Evolutionary conservation across 2,888 invertebrate species (phyloP), one percentile per base, ranked within the genome.

Genomic region (Drosophila algonquin): DNA sequence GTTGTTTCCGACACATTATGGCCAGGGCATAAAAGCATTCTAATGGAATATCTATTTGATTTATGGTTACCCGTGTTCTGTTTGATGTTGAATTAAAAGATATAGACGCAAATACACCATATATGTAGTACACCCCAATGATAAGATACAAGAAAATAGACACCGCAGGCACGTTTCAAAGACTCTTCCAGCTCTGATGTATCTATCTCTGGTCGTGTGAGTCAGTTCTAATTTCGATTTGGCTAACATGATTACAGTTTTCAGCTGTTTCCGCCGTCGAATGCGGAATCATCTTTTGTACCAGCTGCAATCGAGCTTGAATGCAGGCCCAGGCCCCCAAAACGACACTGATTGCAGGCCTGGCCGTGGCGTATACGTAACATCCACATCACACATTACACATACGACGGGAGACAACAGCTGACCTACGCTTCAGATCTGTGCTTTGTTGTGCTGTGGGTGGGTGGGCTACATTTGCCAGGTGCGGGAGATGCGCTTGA

Each of bases 21-120:
- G 61, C 71, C 47, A 56, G 57, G 61, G 63, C 45, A 59, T 69
- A 69, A 72, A 80, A 40, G 75, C 32, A 16, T 58, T 72, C 44
- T 64, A 72, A 56, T 73, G 74, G 44, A 65, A 35, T 76, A 62
- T 77, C 60, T 65, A 30, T 69, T 54, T 87, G 80, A 81, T 85
- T 85, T 85, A 81, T 87, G 47, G 60, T 51, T 62, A 74, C 71
- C 47, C 21, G 53, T 24, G 21, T 48, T 48, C 69, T 81, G 78
- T 88, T 82, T 82, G 87, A 82, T 88, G 78, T 88, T 69, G 70
- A 58, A 71, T 80, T 65, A 80, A 75, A 65, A 86, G 77, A 80
- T 77, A 77, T 45, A 58, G 63, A 48, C 40, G 44, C 32, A 75
- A 30, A 58, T 70, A 48, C 32, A 54, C 35, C 30, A 30, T 35